phyloP scores from a whole-genome alignment of 64 coral and sea anemone species.

The Dendronephthya gigantea region DNA sequence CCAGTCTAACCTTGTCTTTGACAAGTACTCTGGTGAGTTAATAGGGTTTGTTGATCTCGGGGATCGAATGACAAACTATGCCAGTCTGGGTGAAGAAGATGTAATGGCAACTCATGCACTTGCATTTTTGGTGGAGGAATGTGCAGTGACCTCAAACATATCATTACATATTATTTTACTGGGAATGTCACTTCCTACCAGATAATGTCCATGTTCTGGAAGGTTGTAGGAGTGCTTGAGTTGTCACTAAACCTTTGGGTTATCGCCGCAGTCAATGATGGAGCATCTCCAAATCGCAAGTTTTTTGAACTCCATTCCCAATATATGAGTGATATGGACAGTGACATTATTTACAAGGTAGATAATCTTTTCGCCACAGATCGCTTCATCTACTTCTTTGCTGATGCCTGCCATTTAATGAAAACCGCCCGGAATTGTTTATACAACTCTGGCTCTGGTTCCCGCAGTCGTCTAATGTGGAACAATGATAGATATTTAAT shows the following conservation, averaged over 20 bases:
- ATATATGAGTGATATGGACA: neutral
- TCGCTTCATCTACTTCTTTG: constrained; percentile 22
- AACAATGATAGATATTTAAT: constrained; percentile 5
- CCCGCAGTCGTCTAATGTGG: constrained; percentile 23
- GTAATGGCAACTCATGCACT: constrained; percentile 31
- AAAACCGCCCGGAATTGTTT: constrained; percentile 22
- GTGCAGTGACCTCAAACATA: constrained; percentile 16
- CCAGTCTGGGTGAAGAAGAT: constrained; percentile 10
- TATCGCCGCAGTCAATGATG: constrained; percentile 22
- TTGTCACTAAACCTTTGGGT: constrained; percentile 2
- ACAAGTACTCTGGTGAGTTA: constrained; percentile 29
- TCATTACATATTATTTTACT: constrained; percentile 15
- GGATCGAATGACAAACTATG: constrained; percentile 13
- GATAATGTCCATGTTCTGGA: constrained; percentile 19
- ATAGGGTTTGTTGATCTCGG: constrained; percentile 26
- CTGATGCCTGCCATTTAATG: constrained; percentile 12
- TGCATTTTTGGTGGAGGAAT: constrained; percentile 23
- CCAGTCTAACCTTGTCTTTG: constrained; percentile 15
- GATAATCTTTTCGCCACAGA: constrained; percentile 20
- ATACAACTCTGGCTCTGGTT: constrained; percentile 15
- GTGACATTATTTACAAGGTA: constrained; percentile 1
- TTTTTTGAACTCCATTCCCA: neutral
- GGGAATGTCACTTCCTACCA: constrained; percentile 10
- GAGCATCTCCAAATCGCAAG: constrained; percentile 15
- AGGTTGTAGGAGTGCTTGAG: constrained; percentile 11